Evolutionary conservation across 1,140 invertebrate genomes (phyloP).

Genomic region (Calephelis virginiensis): DNA sequence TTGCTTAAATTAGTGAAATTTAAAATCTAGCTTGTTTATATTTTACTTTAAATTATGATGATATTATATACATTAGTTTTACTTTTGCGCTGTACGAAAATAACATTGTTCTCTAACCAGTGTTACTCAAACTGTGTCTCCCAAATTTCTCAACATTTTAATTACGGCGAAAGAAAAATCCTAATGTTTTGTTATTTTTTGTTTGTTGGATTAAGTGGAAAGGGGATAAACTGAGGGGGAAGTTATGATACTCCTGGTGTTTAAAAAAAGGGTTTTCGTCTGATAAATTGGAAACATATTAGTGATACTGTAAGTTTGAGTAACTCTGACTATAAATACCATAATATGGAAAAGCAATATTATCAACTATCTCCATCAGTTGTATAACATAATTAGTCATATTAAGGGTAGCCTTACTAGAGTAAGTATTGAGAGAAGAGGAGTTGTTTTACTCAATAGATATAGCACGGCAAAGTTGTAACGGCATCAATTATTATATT

Average conservation of each 20-base stretch:
- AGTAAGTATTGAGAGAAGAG: slow-evolving; percentile 56
- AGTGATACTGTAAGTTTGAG: slow-evolving; percentile 20
- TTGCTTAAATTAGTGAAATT: neutral
- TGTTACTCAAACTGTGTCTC: no score
- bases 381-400: slow-evolving; percentile 40
- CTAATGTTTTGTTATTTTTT: no score
- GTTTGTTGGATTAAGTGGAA: no score
- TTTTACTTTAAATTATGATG: slow-evolving; percentile 15
- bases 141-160: neutral
- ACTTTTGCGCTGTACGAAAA: no score
- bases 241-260: no score
- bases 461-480: slow-evolving; percentile 66
- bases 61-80: no score
- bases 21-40: no score
- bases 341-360: slow-evolving; percentile 27
- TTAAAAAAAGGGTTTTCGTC: no score
- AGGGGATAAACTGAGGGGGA: no score
- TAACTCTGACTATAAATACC: neutral
- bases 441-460: slow-evolving; percentile 62
- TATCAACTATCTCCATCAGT: slow-evolving; percentile 31
- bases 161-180: no score
- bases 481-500: slow-evolving; percentile 66
- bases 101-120: no score
- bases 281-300: no score
- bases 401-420: slow-evolving; percentile 76